A percentile compares a stretch with the other conserved stretches of the same genome.
Evolutionary conservation across 2,113 vertebrate genomes (phyloP).

Genomic region (Chaetodon auriga): DNA sequence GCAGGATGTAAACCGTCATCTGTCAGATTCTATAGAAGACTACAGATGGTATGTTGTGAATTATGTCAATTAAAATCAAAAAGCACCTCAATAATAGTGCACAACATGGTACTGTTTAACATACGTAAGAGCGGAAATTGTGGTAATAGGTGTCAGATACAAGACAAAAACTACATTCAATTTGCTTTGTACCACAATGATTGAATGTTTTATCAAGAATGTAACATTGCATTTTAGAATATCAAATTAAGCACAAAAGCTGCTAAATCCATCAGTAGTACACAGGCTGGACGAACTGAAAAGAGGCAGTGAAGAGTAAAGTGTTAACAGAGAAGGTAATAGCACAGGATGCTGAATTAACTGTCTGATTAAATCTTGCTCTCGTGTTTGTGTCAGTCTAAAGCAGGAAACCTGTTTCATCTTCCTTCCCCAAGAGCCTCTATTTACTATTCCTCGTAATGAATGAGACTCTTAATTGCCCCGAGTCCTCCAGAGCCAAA

Average conservation of each 20-base stretch:
- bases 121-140: not conserved
- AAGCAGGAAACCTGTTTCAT: constrained; percentile 65
- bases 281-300: constrained; percentile 41
- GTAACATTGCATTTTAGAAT: constrained; percentile 14
- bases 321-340: constrained; percentile 46
- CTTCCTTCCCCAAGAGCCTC: constrained; percentile 45
- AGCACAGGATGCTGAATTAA: constrained; percentile 48
- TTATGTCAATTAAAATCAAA: not conserved
- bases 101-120: not conserved
- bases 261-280: constrained; percentile 26
- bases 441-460: constrained; percentile 72
- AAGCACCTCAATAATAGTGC: not conserved
- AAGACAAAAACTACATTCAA: constrained; percentile 11
- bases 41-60: not conserved
- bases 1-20: not conserved
- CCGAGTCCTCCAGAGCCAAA: constrained; percentile 64
- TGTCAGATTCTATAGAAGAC: not conserved
- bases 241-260: constrained; percentile 12
- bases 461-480: constrained; percentile 78
- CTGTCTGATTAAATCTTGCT: constrained; percentile 63
- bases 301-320: constrained; percentile 32
- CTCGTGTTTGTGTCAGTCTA: constrained; percentile 57
- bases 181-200: constrained; percentile 5
- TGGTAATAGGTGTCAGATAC: not conserved
- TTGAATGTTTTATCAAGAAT: constrained; percentile 12